Evolutionary conservation across 2,888 invertebrate species (phyloP).

Genomic region (Torymus auratus): DNA sequence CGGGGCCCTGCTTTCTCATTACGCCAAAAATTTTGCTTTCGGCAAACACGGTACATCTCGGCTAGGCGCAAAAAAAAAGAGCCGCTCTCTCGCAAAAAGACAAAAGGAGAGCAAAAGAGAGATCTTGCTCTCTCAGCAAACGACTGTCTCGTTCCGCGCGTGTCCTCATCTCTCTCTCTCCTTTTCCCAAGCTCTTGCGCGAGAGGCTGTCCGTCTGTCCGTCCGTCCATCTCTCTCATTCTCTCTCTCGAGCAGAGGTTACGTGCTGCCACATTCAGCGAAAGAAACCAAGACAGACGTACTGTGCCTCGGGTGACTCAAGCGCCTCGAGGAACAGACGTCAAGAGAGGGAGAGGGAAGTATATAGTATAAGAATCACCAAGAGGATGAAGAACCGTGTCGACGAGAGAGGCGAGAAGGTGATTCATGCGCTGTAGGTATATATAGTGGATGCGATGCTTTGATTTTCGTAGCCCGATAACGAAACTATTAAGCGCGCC

Average conservation of each 20-base stretch:
- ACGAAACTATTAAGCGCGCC: conserved; percentile 34
- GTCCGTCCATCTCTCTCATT: background rate
- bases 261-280: background rate
- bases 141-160: conserved; percentile 18
- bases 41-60: no score
- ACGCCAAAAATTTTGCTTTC: no score
- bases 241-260: no score
- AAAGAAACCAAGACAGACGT: background rate
- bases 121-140: background rate
- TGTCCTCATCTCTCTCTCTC: conserved; percentile 6
- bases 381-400: conserved; percentile 30
- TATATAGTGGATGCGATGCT: no score
- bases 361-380: no score
- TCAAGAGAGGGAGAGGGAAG: conserved; percentile 4
- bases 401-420: conserved; percentile 35
- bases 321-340: conserved; percentile 1
- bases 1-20: no score
- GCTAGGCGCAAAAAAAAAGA: no score
- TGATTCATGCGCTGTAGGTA: conserved; percentile 31
- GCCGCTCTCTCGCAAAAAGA: background rate
- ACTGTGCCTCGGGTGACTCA: conserved; percentile 41
- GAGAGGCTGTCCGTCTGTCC: conserved; percentile 11
- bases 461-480: conserved; percentile 38
- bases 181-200: conserved; percentile 21
- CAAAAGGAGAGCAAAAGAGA: background rate